Percentiles rank a stretch among this genome's conserved stretches.
phyloP scores from a whole-genome alignment of 2,113 vertebrate genomes.

The Limanda limanda region DNA sequence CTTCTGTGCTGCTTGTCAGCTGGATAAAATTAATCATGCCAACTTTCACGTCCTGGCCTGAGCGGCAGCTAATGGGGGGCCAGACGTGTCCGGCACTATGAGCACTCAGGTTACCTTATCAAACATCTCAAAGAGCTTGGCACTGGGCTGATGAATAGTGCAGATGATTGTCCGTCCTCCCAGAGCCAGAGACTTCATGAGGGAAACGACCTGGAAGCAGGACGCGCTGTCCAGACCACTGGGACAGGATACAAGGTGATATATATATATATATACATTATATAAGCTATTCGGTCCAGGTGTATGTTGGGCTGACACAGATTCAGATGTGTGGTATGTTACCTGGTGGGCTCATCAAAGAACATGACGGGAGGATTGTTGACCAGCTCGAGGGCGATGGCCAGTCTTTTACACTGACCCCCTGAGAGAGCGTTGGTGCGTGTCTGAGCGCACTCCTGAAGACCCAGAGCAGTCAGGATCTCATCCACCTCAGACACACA shows the following conservation, averaged over 20 bases:
- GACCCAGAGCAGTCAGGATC: slow-evolving; percentile 95
- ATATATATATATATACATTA: not conserved
- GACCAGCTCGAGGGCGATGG: slow-evolving; percentile 96
- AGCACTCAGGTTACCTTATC: slow-evolving; percentile 88
- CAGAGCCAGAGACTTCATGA: slow-evolving; percentile 95
- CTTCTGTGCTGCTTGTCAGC: slow-evolving; percentile 18
- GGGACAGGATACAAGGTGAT: slow-evolving; percentile 5
- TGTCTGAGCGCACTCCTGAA: slow-evolving; percentile 92
- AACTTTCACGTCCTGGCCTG: slow-evolving; percentile 4
- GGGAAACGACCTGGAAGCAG: slow-evolving; percentile 97
- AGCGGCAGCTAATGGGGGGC: slow-evolving; percentile 43
- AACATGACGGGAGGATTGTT: slow-evolving; percentile 99
- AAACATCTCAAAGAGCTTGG: slow-evolving; percentile 99
- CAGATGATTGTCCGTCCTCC: slow-evolving; percentile 98
- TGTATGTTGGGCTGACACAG: not conserved
- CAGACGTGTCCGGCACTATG: slow-evolving; percentile 20
- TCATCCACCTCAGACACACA: slow-evolving; percentile 89
- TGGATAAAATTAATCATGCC: slow-evolving; percentile 47
- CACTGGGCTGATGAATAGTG: slow-evolving; percentile 99
- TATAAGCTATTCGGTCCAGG: not conserved
- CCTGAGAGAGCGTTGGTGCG: slow-evolving; percentile 92
- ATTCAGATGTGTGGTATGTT: not conserved
- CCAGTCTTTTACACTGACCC: slow-evolving; percentile 95
- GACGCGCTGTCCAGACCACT: slow-evolving; percentile 97
- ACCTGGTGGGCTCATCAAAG: slow-evolving; percentile 99